A percentile compares a stretch with the other conserved stretches of the same genome.
phyloP scores from a whole-genome alignment of 2,113 vertebrate species.

The Silurus asotus region DNA sequence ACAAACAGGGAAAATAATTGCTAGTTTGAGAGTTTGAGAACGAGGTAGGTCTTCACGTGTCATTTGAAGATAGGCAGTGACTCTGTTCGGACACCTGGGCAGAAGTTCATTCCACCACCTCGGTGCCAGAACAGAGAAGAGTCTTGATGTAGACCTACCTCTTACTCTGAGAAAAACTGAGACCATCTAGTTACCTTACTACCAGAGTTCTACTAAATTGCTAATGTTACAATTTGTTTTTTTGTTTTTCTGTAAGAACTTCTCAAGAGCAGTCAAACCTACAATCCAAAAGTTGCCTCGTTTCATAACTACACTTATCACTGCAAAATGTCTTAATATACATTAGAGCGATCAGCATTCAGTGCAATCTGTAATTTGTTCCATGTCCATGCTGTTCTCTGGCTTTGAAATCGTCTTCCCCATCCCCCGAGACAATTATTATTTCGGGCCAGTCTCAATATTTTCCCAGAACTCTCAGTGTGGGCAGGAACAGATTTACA shows the following conservation, averaged over 20 bases:
- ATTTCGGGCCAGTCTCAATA: slow-evolving; percentile 17
- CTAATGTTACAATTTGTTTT: not conserved
- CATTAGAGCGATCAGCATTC: not conserved
- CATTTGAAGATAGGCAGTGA: too few relatives aligned
- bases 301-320: slow-evolving; percentile 3
- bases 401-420: slow-evolving; percentile 14
- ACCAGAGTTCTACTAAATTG: not conserved
- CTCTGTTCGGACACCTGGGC: too few relatives aligned
- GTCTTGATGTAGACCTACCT: too few relatives aligned
- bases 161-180: too few relatives aligned
- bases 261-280: not conserved
- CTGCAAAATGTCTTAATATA: slow-evolving; percentile 26
- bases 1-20: too few relatives aligned
- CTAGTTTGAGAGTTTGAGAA: too few relatives aligned
- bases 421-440: slow-evolving; percentile 14
- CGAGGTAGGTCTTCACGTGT: too few relatives aligned
- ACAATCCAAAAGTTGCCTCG: not conserved
- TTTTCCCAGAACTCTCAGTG: slow-evolving; percentile 19
- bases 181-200: not conserved
- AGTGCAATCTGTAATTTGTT: not conserved
- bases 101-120: too few relatives aligned
- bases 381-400: slow-evolving; percentile 11
- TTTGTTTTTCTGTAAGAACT: not conserved
- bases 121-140: too few relatives aligned
- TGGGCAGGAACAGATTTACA: slow-evolving; percentile 11